These are phyloP conservation scores for Phortica okadai DNA, from an alignment of 2,888 invertebrate species.

Conservation along the genomic window DNA sequence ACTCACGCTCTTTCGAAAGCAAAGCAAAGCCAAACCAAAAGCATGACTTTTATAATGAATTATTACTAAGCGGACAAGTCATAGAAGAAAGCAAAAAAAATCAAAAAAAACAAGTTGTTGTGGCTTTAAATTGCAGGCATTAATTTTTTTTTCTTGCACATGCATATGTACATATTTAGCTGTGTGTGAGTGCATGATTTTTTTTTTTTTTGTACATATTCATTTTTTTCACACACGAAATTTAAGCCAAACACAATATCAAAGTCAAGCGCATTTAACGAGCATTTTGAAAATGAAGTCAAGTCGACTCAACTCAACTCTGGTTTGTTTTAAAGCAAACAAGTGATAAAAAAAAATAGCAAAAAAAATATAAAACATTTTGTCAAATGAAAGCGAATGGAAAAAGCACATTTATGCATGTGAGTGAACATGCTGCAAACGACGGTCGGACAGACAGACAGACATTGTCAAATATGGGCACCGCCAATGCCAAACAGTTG, in stretches of 20 bases:
- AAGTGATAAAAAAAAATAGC: neutral
- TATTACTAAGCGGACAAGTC: conserved; percentile 56
- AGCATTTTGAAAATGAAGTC: conserved; percentile 51
- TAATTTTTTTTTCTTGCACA: too few species aligned
- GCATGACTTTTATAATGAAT: conserved; percentile 70
- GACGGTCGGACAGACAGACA: neutral
- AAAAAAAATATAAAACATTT: neutral
- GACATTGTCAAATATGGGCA: neutral
- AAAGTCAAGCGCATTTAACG: conserved; percentile 25
- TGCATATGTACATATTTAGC: too few species aligned
- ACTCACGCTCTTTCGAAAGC: conserved; percentile 43
- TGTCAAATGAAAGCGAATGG: conserved; percentile 31
- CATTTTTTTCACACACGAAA: conserved; percentile 57
- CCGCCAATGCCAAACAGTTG: conserved; percentile 16
- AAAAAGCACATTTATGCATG: conserved; percentile 25
- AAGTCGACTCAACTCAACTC: conserved; percentile 31
- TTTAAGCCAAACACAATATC: conserved; percentile 53
- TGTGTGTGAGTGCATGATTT: neutral
- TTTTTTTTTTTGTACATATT: neutral
- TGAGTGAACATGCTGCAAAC: neutral
- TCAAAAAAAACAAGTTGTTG: conserved; percentile 34
- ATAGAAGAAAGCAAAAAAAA: conserved; percentile 2
- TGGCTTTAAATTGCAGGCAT: neutral
- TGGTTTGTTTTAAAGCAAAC: neutral
- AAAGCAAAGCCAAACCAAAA: conserved; percentile 61